phyloP scores from a whole-genome alignment of 2,797 vertebrate species.

The Semotilus atromaculatus region DNA sequence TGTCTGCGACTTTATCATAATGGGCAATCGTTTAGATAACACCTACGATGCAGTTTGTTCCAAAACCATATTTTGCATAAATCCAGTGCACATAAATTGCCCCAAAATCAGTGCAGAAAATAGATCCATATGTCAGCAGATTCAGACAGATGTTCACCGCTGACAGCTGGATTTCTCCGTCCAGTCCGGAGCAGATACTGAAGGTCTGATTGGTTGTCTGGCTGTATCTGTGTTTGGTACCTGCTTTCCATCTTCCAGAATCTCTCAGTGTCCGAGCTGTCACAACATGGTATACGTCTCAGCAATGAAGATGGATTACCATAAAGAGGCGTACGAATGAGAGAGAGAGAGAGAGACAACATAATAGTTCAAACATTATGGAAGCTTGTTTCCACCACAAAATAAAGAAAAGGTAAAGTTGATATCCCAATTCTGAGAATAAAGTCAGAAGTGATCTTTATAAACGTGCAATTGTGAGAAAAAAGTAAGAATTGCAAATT shows the following conservation, averaged over 20 bases:
- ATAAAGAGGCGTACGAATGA: slow-evolving; percentile 59
- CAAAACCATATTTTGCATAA: background rate
- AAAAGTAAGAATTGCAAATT: background rate
- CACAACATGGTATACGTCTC: slow-evolving; percentile 80
- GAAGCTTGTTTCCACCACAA: background rate
- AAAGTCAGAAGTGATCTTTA: too few relatives aligned
- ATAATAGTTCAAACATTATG: slow-evolving; percentile 3
- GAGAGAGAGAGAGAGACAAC: slow-evolving; percentile 54
- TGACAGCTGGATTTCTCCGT: slow-evolving; percentile 20
- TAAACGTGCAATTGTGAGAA: background rate
- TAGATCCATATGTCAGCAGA: background rate
- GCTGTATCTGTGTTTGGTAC: slow-evolving; percentile 73
- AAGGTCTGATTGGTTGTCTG: slow-evolving; percentile 67
- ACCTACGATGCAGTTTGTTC: background rate
- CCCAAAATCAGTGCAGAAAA: background rate
- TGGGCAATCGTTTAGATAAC: too few relatives aligned
- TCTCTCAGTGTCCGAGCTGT: slow-evolving; percentile 73
- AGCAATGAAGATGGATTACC: slow-evolving; percentile 82
- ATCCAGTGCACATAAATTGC: background rate
- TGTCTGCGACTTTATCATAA: background rate
- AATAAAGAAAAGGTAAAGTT: background rate
- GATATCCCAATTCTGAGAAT: too few relatives aligned
- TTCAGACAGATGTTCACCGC: slow-evolving; percentile 3
- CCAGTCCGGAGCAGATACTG: slow-evolving; percentile 43
- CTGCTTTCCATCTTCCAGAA: slow-evolving; percentile 76